phyloP scores from a whole-genome alignment of 2,113 vertebrate genomes.

The Oostethus manadensis region DNA sequence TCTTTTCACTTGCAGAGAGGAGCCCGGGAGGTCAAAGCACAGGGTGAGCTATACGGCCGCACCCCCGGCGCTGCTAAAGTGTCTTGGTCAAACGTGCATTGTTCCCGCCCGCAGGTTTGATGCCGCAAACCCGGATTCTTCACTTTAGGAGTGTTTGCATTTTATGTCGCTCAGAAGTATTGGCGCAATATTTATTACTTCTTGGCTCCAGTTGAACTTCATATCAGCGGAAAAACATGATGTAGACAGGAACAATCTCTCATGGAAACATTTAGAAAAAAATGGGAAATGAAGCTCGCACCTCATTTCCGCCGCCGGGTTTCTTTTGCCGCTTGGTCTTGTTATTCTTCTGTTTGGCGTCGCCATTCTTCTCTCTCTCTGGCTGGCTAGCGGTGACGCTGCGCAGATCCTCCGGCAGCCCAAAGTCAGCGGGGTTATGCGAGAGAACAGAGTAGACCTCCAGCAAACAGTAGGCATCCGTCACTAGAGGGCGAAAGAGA shows the following conservation, averaged over 20 bases:
- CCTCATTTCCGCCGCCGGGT: conserved; percentile 34
- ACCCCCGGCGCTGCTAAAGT: conserved; percentile 53
- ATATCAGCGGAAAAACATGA: too few species aligned
- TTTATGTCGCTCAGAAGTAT: conserved; percentile 9
- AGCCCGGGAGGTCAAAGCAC: conserved; percentile 52
- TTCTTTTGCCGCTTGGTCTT: conserved; percentile 44
- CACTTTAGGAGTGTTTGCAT: conserved; percentile 16
- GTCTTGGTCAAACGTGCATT: conserved; percentile 50
- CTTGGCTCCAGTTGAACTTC: too few species aligned
- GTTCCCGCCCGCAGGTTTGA: conserved; percentile 31
- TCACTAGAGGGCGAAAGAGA: conserved; percentile 46
- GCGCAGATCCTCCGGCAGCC: conserved; percentile 62
- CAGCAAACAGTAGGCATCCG: conserved; percentile 82
- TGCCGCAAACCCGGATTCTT: conserved; percentile 27
- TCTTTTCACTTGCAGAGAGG: conserved; percentile 60
- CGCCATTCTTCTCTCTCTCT: conserved; percentile 19
- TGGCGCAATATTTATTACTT: conserved; percentile 2
- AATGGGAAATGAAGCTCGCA: conserved; percentile 18
- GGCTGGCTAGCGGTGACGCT: conserved; percentile 37
- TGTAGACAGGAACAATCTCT: too few species aligned
- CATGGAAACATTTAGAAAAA: too few species aligned
- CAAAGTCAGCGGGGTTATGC: conserved; percentile 62
- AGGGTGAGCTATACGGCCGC: conserved; percentile 50
- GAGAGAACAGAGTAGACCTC: conserved; percentile 75
- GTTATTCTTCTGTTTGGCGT: conserved; percentile 52